phyloP scores from a whole-genome alignment of 2,113 vertebrate species.

The Lates calcarifer region DNA sequence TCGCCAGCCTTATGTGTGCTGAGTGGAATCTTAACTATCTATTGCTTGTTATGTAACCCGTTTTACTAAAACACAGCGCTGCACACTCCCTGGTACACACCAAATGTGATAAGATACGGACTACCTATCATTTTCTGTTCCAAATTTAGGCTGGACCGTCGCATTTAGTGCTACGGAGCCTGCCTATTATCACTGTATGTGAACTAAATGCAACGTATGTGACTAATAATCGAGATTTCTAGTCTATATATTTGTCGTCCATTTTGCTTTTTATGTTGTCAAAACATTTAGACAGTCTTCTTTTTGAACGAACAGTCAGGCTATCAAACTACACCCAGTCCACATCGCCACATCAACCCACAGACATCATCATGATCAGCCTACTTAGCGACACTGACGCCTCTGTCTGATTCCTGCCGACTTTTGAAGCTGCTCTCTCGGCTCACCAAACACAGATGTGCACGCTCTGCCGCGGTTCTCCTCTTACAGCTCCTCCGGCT shows the following conservation, averaged over 20 bases:
- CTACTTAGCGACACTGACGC: conserved; percentile 47
- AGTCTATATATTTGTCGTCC: background rate
- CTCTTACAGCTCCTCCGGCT: background rate
- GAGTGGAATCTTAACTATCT: conserved; percentile 52
- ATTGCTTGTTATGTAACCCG: conserved; percentile 65
- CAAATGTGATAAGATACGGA: background rate
- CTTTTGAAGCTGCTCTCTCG: conserved; percentile 32
- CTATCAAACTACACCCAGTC: conserved; percentile 31
- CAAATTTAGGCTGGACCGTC: background rate
- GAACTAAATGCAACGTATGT: background rate
- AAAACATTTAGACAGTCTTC: background rate
- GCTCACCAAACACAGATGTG: conserved; percentile 20
- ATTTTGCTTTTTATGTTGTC: background rate
- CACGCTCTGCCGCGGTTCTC: conserved; percentile 29
- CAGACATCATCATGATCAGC: conserved; percentile 25
- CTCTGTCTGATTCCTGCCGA: conserved; percentile 35
- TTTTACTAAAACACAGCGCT: conserved; percentile 13
- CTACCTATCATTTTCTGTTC: background rate
- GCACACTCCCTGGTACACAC: conserved; percentile 4
- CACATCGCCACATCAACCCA: conserved; percentile 23
- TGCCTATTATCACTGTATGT: background rate
- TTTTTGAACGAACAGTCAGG: conserved; percentile 4
- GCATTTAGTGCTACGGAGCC: conserved; percentile 5
- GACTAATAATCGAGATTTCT: background rate
- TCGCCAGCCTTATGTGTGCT: conserved; percentile 21